phyloP scores from a whole-genome alignment of 1,140 invertebrate genomes.

The Gonatopus flavifemur region DNA sequence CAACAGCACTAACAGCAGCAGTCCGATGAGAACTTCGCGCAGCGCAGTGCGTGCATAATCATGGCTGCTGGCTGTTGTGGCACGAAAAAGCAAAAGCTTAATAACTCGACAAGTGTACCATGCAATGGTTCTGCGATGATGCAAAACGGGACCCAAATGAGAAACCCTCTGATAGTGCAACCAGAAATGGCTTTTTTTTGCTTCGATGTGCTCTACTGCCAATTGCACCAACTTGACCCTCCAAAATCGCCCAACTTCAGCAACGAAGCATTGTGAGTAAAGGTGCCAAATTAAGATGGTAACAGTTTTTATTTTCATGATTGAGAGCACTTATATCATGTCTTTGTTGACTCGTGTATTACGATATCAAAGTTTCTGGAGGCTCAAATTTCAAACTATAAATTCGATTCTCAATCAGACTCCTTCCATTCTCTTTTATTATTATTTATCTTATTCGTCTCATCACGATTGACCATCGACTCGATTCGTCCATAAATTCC shows the following conservation, averaged over 20 bases:
- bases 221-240: slow-evolving; percentile 88
- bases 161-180: slow-evolving; percentile 68
- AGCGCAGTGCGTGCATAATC: slow-evolving; percentile 22
- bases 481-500: no score
- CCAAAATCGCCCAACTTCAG: slow-evolving; percentile 88
- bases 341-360: no score
- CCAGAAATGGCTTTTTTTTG: slow-evolving; percentile 98
- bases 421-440: no score
- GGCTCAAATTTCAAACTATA: no score
- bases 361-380: no score
- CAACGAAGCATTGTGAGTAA: slow-evolving; percentile 92
- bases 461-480: no score
- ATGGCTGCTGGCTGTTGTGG: slow-evolving; percentile 89
- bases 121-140: slow-evolving; percentile 56
- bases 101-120: slow-evolving; percentile 66
- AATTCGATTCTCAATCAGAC: no score
- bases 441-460: no score
- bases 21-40: neutral
- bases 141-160: slow-evolving; percentile 42
- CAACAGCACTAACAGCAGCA: no score
- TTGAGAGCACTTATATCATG: neutral
- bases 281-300: neutral
- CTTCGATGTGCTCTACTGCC: slow-evolving; percentile 94
- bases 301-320: neutral
- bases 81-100: slow-evolving; percentile 85